Evolutionary conservation across 2,888 invertebrate species (phyloP).

Genomic region (Caenorhabditis plicata): DNA sequence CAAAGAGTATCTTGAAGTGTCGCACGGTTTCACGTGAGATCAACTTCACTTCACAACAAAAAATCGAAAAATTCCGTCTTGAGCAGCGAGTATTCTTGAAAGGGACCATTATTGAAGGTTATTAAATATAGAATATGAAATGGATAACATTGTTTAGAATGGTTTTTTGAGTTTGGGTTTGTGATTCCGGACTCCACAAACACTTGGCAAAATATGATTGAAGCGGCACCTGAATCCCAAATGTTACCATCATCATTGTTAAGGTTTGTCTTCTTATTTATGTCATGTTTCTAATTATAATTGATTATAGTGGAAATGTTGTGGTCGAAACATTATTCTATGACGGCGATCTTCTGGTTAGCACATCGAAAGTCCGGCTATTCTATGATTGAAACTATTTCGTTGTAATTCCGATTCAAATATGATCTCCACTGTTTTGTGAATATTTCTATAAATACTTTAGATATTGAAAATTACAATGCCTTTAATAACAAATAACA

Average conservation of each 20-base stretch:
- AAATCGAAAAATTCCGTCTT: slow-evolving; percentile 91
- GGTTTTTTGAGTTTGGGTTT: slow-evolving; percentile 99
- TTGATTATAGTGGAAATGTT: slow-evolving; percentile 82
- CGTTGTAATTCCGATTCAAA: too few species aligned
- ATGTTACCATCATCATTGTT: slow-evolving; percentile 99
- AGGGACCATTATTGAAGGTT: slow-evolving; percentile 68
- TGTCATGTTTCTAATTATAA: not conserved
- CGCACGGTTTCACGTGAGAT: slow-evolving; percentile 72
- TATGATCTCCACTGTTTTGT: too few species aligned
- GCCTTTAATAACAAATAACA: too few species aligned
- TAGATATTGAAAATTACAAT: too few species aligned
- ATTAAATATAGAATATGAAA: slow-evolving; percentile 4
- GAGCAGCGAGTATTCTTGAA: slow-evolving; percentile 78
- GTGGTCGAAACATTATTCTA: slow-evolving; percentile 95
- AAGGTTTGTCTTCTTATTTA: slow-evolving; percentile 72
- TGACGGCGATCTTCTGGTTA: slow-evolving; percentile 88
- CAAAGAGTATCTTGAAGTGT: slow-evolving; percentile 92
- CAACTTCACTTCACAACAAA: slow-evolving; percentile 75
- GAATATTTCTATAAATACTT: too few species aligned
- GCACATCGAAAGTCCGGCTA: slow-evolving; percentile 88
- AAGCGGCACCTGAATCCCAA: slow-evolving; percentile 97
- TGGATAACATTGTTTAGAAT: slow-evolving; percentile 73
- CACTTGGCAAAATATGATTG: slow-evolving; percentile 97
- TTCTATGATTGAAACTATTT: slow-evolving; percentile 94
- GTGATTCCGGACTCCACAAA: slow-evolving; percentile 98